Base-by-base conservation (phyloP, 2,113 vertebrate species). In the Coregonus clupeaformis region DNA sequence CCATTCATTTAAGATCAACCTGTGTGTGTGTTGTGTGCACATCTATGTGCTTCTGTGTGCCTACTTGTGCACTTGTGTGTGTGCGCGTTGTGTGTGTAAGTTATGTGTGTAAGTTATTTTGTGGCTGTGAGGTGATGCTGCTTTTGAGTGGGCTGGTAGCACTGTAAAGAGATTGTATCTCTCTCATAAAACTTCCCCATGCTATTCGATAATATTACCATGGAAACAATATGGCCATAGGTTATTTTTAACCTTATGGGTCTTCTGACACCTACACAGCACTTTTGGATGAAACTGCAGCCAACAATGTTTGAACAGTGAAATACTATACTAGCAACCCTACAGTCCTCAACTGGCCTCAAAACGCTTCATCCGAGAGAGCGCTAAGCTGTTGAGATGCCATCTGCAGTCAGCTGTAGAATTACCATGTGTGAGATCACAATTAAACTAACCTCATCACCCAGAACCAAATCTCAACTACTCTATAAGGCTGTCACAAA, bases 221-320 rank as follows among this genome's bases (percentile, higher is more conserved):
- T 87, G 83, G 88, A 86, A 89, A 89, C 88, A 69, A 57, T 69
- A 60, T 30, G 29, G 71, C 57, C 63, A 70, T 42, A 14, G 77
- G 30, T 73, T 88, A 72, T 86, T 77, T 77, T 57, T 78, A 69
- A 74, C 73, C 71, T 64, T 14, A 5, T 72, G 75, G 77, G 78
- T 72, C 67, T 78, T 27, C 49, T 63, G 67, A 85, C 79, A 83
- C 75, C 75, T 59, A 85, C 77, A 71, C 71, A 73, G 69, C 47
- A 59, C n/a, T 16, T 64, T 24, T 68, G 32, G 74, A 74, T 72
- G 32, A 77, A 75, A 42, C 49, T 74, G 14, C 11, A 72, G 27
- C 66, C 30, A 70, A 59, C 27, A 65, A 29, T 55, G 20, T 27
- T 68, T 65, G 29, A 42, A 7, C 2, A 62, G n/a, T 62, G 62